Evolutionary conservation across 92 coral and sea anemone genomes (phyloP), one percentile per base, ranked within the genome.

Genomic region (Phenganax stokvisi): DNA sequence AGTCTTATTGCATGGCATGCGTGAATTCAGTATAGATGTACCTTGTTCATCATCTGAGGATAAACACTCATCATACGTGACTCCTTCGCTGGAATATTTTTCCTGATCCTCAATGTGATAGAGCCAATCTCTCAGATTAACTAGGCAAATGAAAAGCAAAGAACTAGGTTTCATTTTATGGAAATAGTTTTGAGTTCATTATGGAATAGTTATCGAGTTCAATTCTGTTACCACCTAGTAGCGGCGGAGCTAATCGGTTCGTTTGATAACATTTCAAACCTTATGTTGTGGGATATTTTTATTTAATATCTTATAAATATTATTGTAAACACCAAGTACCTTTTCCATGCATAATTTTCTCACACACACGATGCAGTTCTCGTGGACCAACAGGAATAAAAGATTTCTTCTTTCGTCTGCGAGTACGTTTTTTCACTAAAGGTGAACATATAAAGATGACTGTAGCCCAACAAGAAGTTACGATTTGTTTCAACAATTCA

Each of bases 371-470:
- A 37, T 88, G 89, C 51, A 93, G 91, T 75, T 82, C 92, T 59
- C 87, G 84, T 37, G 98, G 92, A 47, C 98, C 98, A 83, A 93
- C 93, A 61, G 98, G 89, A 79, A 88, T 88, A 82, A 82, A 85
- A 8, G 89, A 81, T 68, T 81, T 91, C 84, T 88, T 93, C 72
- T 89, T 90, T 70, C 92, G 87, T 65, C 90, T 87, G 7, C 63
- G 54, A 27, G 27, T 63, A 11, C 83, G 59, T 37, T 86, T 83
- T 75, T 85, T 90, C 37, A 87, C 87, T 59, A 13, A 25, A 59
- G n/a, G 27, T 6, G 13, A 17, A 56, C 7, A 15, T 13, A 51
- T 47, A 53, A 54, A 6, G 8, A 7, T 30, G 37, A 12, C 0
- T 53, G 2, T 69, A n/a, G 9, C 12, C 0, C 5, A 0, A 11